These are phyloP conservation scores for Arenicola marina DNA, from an alignment of 2,888 invertebrate genomes.

Conservation along the genomic window DNA sequence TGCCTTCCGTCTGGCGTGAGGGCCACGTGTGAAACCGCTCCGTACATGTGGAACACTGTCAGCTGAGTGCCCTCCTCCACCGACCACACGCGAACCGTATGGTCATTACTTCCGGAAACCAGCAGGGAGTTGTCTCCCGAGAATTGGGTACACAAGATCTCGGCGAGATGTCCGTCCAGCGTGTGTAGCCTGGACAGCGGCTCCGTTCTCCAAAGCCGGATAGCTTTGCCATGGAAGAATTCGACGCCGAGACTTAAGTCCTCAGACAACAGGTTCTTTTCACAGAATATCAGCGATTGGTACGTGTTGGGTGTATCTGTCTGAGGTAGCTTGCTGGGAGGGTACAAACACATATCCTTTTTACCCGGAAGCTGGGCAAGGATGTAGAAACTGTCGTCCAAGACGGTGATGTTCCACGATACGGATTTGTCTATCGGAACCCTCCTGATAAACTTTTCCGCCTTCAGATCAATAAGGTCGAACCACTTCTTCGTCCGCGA, in stretches of 20 bases:
- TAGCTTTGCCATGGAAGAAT: slow-evolving; percentile 3
- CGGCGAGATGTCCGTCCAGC: slow-evolving; percentile 16
- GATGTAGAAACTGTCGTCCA: slow-evolving; percentile 16
- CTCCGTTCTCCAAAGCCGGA: slow-evolving; percentile 14
- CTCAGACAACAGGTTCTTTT: slow-evolving; percentile 2
- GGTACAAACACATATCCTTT: neutral
- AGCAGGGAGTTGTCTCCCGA: slow-evolving; percentile 16
- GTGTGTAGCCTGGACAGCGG: slow-evolving; percentile 7
- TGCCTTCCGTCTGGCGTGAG: slow-evolving; percentile 4
- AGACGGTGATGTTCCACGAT: slow-evolving; percentile 15
- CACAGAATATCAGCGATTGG: slow-evolving; percentile 5
- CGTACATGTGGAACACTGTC: slow-evolving; percentile 21
- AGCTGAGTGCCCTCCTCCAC: slow-evolving; percentile 14
- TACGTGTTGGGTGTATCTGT: neutral
- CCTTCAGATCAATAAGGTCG: slow-evolving; percentile 21
- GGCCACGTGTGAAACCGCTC: slow-evolving; percentile 12
- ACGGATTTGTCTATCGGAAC: neutral
- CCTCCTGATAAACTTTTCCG: slow-evolving; percentile 4
- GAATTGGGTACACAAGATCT: slow-evolving; percentile 11
- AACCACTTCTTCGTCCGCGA: slow-evolving; percentile 12
- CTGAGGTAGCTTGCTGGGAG: neutral
- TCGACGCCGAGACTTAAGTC: slow-evolving; percentile 13
- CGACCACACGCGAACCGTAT: slow-evolving; percentile 29
- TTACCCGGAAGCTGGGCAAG: neutral
- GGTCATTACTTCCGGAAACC: slow-evolving; percentile 26